These are phyloP conservation scores for Bryconaethiops microstoma DNA, from an alignment of 2,797 vertebrate species.

Conservation along the genomic window DNA sequence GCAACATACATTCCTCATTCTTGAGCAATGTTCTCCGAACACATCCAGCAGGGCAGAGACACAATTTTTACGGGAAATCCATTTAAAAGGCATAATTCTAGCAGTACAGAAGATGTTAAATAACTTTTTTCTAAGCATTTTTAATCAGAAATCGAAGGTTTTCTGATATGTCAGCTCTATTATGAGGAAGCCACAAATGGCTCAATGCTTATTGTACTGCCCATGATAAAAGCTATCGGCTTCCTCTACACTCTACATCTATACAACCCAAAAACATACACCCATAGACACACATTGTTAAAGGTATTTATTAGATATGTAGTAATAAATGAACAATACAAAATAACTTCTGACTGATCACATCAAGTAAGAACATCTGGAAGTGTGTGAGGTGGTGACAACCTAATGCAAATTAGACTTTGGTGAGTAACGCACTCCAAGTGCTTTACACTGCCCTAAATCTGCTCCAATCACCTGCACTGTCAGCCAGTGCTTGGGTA, in stretches of 20 bases:
- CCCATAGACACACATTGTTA: not conserved
- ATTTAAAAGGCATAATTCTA: not conserved
- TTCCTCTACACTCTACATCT: not conserved
- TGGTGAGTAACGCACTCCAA: constrained; percentile 46
- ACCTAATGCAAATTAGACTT: constrained; percentile 44
- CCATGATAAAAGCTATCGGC: not conserved
- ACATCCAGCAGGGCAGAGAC: not conserved
- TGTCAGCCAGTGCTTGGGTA: constrained; percentile 42
- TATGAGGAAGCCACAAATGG: not conserved
- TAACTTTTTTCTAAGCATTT: not conserved
- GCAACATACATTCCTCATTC: constrained; percentile 33
- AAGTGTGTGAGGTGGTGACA: constrained; percentile 60
- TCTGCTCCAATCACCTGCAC: constrained; percentile 50
- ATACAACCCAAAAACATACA: not conserved
- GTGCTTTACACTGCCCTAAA: constrained; percentile 46
- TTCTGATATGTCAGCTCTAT: not conserved
- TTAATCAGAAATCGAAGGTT: not conserved
- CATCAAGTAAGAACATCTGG: constrained; percentile 38
- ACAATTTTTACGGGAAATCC: constrained; percentile 7
- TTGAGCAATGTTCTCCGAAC: constrained; percentile 30
- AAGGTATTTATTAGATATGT: no score
- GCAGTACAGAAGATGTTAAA: not conserved
- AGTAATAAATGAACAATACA: not conserved
- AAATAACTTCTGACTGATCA: not conserved
- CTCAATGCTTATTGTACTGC: not conserved